Evolutionary conservation across 2,888 invertebrate genomes (phyloP).

Genomic region (Meandrusa payeni): DNA sequence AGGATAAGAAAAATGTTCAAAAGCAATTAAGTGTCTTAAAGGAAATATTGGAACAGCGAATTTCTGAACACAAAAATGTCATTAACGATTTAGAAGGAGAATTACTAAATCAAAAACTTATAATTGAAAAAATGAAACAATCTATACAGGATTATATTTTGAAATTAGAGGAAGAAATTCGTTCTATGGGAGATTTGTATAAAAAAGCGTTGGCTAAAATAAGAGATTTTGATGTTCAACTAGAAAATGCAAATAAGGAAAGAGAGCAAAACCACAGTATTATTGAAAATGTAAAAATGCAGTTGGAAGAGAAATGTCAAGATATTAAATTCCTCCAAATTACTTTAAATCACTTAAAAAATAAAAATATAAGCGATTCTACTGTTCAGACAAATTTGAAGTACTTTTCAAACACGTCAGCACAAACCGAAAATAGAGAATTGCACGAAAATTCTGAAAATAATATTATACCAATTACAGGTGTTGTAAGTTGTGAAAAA

Average conservation of each 20-base stretch:
- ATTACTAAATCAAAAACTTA: slow-evolving; percentile 57
- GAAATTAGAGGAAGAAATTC: slow-evolving; percentile 55
- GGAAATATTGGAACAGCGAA: slow-evolving; percentile 50
- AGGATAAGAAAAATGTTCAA: slow-evolving; percentile 49
- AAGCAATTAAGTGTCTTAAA: slow-evolving; percentile 47
- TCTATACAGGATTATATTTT: slow-evolving; percentile 47
- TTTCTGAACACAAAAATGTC: slow-evolving; percentile 40
- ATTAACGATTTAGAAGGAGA: slow-evolving; percentile 60
- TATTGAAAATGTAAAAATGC: slow-evolving; percentile 37
- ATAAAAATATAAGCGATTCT: slow-evolving; percentile 30
- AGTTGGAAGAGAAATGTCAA: slow-evolving; percentile 43
- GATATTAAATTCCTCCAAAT: slow-evolving; percentile 44
- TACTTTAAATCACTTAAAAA: slow-evolving; percentile 40
- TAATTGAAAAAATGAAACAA: slow-evolving; percentile 54
- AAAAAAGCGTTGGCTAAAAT: slow-evolving; percentile 43
- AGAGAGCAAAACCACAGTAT: slow-evolving; percentile 34
- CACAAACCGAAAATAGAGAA: slow-evolving; percentile 39
- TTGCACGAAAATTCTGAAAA: background rate
- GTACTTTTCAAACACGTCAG: slow-evolving; percentile 19
- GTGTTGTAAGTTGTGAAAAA: background rate
- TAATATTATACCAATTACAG: slow-evolving; percentile 2
- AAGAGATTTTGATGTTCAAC: slow-evolving; percentile 42
- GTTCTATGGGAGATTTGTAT: slow-evolving; percentile 47
- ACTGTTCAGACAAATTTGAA: slow-evolving; percentile 13
- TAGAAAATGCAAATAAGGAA: slow-evolving; percentile 36